Base-by-base conservation (phyloP, 2,113 vertebrate species). In the Podarcis raffonei region DNA sequence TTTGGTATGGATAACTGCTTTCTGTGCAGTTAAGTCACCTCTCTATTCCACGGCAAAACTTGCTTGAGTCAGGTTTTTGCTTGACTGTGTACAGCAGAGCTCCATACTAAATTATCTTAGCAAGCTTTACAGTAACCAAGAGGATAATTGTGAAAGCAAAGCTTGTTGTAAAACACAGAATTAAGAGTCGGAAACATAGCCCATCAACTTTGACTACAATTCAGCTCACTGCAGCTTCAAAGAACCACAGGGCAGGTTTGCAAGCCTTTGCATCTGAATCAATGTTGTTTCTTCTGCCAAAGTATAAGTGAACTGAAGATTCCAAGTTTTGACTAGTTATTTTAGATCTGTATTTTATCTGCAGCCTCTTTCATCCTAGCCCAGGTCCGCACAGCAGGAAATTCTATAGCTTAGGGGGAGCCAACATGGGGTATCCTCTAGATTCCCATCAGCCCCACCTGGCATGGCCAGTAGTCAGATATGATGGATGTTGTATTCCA, bases 1-100 rank as follows among this genome's bases (percentile, higher is more conserved):
- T 94, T 95, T 92, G 89, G 48, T 88, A 84, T 84, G 93, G 92
- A 92, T 94, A 94, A 94, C 71, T 95, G 93, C 92, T 94, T 94
- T 95, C 92, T 90, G 89, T 94, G 95, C 94, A 95, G 69, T 87
- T 94, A 94, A 95, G 87, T 74, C 0, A 35, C 68, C 92, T 88
- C 91, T 94, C 90, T 90, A 93, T 76, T 92, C 91, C 91, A 86
- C 82, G 92, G 93, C 77, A 90, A 91, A 95, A 95, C 83, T 95
- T 94, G 92, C 94, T 93, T 92, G 90, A 94, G 95, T 96, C 90
- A 95, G 95, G 89, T 85, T 95, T 95, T 93, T 90, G 81, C 92
- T 89, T 91, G 89, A 76, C 87, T 92, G 71, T 91, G 57, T 89
- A 66, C 91, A 92, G 83, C 87, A 92, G 57, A 71, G 91, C 86